phyloP scores from a whole-genome alignment of 2,797 vertebrate species.

The Sitta carolinensis region DNA sequence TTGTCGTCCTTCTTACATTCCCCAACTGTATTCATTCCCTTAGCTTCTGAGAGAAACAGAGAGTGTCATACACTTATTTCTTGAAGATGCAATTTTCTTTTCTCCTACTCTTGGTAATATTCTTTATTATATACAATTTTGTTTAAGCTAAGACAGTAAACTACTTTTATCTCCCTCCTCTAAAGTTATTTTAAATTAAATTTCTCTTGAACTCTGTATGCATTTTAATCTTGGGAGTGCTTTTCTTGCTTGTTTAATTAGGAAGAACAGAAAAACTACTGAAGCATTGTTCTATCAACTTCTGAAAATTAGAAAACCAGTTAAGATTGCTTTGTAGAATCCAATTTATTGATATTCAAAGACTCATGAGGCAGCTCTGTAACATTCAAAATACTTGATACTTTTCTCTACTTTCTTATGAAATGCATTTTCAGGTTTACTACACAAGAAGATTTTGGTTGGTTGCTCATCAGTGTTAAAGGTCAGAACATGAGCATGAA shows the following conservation, averaged over 20 bases:
- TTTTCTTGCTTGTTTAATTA: constrained; percentile 12
- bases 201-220: not conserved
- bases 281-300: not conserved
- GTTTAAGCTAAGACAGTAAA: constrained; percentile 4
- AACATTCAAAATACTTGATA: not conserved
- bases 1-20: not conserved
- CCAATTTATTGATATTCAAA: not conserved
- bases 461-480: not conserved
- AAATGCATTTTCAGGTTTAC: not conserved
- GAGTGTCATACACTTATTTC: not conserved
- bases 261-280: constrained; percentile 3
- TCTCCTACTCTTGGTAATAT: not conserved
- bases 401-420: not conserved
- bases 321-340: not conserved
- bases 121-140: constrained; percentile 3
- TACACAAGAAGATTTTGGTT: not conserved
- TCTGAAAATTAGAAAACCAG: not conserved
- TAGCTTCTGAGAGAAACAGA: not conserved
- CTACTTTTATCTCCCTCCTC: not conserved
- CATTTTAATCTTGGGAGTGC: constrained; percentile 31
- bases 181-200: constrained; percentile 41
- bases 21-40: not conserved
- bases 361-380: not conserved
- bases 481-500: not conserved
- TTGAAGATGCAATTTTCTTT: not conserved